Evolutionary conservation across 2,888 invertebrate species (phyloP), one percentile per base, ranked within the genome.

Genomic region (Exephanes ischioxanthus): DNA sequence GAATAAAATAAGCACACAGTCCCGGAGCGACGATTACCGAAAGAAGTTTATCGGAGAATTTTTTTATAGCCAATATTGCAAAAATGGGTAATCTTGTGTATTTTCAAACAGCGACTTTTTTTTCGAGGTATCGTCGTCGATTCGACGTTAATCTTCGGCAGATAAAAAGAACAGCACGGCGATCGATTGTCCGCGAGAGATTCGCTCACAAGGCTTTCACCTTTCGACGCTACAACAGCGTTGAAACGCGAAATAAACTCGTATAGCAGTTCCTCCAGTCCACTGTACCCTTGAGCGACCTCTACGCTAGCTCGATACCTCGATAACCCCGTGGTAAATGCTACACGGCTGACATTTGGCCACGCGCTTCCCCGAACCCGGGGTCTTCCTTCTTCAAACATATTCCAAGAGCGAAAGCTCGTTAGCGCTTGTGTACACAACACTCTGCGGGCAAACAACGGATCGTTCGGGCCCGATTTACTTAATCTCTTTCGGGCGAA

Each of bases 381-480:
- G 55, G 66, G 22, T 33, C 70, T 22, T 58, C 58, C 58, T 58
- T 26, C 58, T 11, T 26, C 88, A 86, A 87, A 87, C 88, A 87
- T 89, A 87, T 86, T 85, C 86, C 58, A 67, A 73, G 84, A 76
- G 85, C 84, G 77, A 88, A 87, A 88, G 87, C 90, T 89, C 90
- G 88, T 90, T 89, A 90, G 87, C 88, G 84, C 82, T 78, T 82
- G 84, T 83, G 75, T 85, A 87, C 83, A 58, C 58, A 84, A 85
- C 87, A 80, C 83, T 84, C 88, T 85, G 86, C 85, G 58, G 86
- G 87, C 87, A 88, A 88, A 89, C 89, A 89, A 87, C 87, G 85
- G 89, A 88, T 88, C 90, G 88, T 87, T 90, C 86, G 85, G 86
- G 75, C 85, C 86, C 91, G 92, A 92, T 92, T 92, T 91, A 91